Evolutionary conservation across 2,888 invertebrate species (phyloP).

Genomic region (Microdon myrmicae): DNA sequence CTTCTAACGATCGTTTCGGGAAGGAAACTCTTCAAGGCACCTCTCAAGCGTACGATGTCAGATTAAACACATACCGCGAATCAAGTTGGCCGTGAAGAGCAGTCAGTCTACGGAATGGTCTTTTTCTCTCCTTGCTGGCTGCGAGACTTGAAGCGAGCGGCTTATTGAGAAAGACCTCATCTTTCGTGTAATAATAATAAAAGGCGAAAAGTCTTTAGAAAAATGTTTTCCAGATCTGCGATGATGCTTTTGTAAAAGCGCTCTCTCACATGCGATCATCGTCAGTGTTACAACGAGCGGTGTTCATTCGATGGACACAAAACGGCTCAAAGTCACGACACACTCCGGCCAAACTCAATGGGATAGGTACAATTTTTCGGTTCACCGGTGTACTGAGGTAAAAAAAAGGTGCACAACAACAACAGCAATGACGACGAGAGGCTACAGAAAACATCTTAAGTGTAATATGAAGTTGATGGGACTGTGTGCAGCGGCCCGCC

Average conservation of each 20-base stretch:
- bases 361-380: constrained; percentile 37
- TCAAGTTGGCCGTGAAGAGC: constrained; percentile 45
- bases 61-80: constrained; percentile 51
- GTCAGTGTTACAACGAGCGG: constrained; percentile 43
- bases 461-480: constrained; percentile 52
- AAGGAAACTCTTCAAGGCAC: constrained; percentile 41
- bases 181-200: constrained; percentile 48
- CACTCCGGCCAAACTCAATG: constrained; percentile 19
- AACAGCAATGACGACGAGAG: not conserved
- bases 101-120: constrained; percentile 2
- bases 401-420: constrained; percentile 3
- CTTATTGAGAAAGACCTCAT: constrained; percentile 47
- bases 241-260: constrained; percentile 26
- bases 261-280: constrained; percentile 52
- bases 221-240: constrained; percentile 45
- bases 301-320: constrained; percentile 36
- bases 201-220: constrained; percentile 33
- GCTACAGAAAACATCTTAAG: constrained; percentile 47
- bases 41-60: constrained; percentile 22
- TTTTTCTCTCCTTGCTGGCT: not conserved
- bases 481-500: constrained; percentile 19
- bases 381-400: constrained; percentile 21
- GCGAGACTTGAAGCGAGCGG: constrained; percentile 43
- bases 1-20: constrained; percentile 25
- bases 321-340: constrained; percentile 51